Evolutionary conservation across 2,888 invertebrate species (phyloP).

Genomic region (Plusia festucae): DNA sequence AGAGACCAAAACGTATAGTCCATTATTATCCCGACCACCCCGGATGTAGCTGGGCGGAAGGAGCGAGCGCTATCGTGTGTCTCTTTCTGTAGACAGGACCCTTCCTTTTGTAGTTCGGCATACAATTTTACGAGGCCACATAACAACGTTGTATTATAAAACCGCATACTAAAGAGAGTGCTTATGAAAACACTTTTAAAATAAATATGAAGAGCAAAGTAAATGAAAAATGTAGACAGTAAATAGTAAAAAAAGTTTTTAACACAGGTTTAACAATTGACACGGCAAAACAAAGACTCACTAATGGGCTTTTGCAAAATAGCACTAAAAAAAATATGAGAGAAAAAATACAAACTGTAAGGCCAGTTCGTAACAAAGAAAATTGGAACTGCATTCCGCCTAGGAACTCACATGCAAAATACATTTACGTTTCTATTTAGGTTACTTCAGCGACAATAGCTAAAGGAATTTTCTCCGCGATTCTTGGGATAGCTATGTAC

Average conservation of each 20-base stretch:
- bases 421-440: constrained; percentile 44
- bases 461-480: constrained; percentile 35
- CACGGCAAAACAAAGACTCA: constrained; percentile 12
- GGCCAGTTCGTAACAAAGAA: constrained; percentile 29
- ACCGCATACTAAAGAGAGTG: constrained; percentile 4
- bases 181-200: constrained; percentile 4
- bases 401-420: constrained; percentile 22
- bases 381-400: constrained; percentile 48
- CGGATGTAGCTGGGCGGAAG: background rate
- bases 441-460: constrained; percentile 44
- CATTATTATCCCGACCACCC: constrained; percentile 8
- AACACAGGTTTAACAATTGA: background rate
- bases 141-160: constrained; percentile 3
- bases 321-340: background rate
- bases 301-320: background rate
- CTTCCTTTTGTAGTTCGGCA: constrained; percentile 8
- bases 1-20: constrained; percentile 5
- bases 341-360: constrained; percentile 4
- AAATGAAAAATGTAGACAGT: background rate
- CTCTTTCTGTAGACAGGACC: constrained; percentile 5
- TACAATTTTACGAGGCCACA: background rate
- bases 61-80: background rate
- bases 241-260: background rate
- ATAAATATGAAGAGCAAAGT: background rate
- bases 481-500: constrained; percentile 15